These are phyloP conservation scores for Spermophilus dauricus DNA, from an alignment of 2,113 vertebrate species.

Conservation along the genomic window DNA sequence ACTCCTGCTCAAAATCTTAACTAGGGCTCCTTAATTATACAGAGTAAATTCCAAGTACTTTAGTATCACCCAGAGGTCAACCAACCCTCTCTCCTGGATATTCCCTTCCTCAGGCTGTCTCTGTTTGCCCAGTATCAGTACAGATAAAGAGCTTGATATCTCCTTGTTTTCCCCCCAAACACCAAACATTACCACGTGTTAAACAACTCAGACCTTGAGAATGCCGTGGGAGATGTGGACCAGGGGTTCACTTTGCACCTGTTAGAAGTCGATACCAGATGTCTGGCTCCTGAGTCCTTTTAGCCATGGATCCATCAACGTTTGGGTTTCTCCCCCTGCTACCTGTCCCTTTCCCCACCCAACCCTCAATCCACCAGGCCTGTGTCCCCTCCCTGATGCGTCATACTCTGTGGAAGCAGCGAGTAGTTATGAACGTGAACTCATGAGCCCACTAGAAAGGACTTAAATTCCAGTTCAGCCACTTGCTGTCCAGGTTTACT, in stretches of 20 bases:
- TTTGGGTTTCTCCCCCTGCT: background rate
- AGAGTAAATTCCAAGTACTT: background rate
- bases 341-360: background rate
- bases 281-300: background rate
- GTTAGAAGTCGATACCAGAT: background rate
- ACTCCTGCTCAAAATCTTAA: background rate
- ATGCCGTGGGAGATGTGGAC: accelerated
- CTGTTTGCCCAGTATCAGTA: background rate
- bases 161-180: background rate
- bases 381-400: too few species aligned
- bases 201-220: background rate
- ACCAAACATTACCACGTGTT: background rate
- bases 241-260: background rate
- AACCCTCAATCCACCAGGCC: background rate
- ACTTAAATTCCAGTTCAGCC: background rate
- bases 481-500: background rate
- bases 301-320: background rate
- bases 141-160: background rate
- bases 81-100: background rate
- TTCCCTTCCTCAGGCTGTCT: background rate
- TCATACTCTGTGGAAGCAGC: background rate
- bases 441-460: background rate
- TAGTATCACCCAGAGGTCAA: background rate
- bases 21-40: background rate
- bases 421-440: too few species aligned